Conservation (phyloP, 2,113 vertebrate species). For the Oryzias curvinotus region DNA sequence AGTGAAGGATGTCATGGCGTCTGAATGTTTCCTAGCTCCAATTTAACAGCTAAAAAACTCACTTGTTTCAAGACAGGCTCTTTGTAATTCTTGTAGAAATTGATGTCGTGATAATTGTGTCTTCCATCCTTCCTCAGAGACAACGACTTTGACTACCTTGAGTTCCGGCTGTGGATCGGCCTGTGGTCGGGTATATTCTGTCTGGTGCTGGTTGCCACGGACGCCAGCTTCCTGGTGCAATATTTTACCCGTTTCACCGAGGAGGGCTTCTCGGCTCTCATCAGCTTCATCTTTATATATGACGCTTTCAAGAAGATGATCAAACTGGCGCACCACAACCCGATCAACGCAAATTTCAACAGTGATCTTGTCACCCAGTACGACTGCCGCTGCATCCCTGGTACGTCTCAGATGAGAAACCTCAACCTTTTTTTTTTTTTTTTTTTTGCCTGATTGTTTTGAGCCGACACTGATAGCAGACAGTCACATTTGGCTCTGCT, state of each 20-base stretch:
- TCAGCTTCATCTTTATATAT: conserved; percentile 99
- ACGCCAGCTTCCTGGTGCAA: conserved; percentile 95
- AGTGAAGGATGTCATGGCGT: conserved; percentile 33
- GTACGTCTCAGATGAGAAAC: neutral
- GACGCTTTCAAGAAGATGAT: conserved; percentile 99
- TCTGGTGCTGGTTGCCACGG: conserved; percentile 89
- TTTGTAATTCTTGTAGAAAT: too few relatives aligned
- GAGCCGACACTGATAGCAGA: neutral
- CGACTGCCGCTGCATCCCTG: conserved; percentile 82
- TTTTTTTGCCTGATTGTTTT: neutral
- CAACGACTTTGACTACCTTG: conserved; percentile 90
- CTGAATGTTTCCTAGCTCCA: conserved; percentile 39
- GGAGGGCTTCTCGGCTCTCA: conserved; percentile 94
- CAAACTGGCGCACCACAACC: conserved; percentile 89
- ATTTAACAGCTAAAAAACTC: conserved; percentile 3
- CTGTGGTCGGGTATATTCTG: conserved; percentile 92
- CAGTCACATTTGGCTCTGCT: neutral
- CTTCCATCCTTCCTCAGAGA: conserved; percentile 77
- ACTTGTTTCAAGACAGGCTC: neutral
- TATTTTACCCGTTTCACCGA: conserved; percentile 98
- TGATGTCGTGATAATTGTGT: neutral
- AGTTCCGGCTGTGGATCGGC: conserved; percentile 98
- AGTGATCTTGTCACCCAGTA: conserved; percentile 83
- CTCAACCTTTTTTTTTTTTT: neutral
- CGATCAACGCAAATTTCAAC: conserved; percentile 83